Percentiles rank a stretch among this genome's conserved stretches.
Conservation (phyloP, 2,113 vertebrate species). For the Callipepla californica region DNA sequence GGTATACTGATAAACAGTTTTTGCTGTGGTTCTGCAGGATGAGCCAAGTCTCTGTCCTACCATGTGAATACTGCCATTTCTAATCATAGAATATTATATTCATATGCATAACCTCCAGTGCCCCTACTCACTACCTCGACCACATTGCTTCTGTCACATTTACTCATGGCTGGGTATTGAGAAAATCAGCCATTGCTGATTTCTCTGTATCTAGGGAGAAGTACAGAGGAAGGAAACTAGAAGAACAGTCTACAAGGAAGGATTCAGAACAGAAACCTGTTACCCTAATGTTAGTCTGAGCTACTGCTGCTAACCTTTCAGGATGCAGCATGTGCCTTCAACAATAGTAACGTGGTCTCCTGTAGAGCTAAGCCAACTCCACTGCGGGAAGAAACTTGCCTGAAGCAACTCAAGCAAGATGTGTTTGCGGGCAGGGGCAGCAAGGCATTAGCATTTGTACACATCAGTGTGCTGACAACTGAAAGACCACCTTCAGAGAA, state of each 20-base stretch:
- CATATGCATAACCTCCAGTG: not conserved
- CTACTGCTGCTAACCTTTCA: not conserved
- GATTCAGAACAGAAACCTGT: not conserved
- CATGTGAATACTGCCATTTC: not conserved
- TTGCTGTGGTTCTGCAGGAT: not conserved
- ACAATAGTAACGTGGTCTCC: not conserved
- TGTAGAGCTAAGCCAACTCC: not conserved
- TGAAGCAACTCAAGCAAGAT: not conserved
- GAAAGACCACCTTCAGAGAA: not conserved
- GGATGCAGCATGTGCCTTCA: not conserved
- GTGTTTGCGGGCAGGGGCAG: not conserved
- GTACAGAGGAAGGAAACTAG: not conserved
- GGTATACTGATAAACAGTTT: not conserved
- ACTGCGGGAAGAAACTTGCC: not conserved
- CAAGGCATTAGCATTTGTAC: not conserved
- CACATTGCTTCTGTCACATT: not conserved
- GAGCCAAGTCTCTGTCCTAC: not conserved
- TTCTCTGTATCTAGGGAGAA: not conserved
- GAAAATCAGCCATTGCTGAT: not conserved
- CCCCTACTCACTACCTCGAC: not conserved
- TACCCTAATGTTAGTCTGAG: not conserved
- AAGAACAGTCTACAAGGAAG: not conserved
- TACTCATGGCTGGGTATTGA: not conserved
- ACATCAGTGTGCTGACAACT: not conserved
- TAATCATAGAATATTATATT: not conserved